phyloP scores from a whole-genome alignment of 2,113 vertebrate species.

The Chelonoidis abingdonii region DNA sequence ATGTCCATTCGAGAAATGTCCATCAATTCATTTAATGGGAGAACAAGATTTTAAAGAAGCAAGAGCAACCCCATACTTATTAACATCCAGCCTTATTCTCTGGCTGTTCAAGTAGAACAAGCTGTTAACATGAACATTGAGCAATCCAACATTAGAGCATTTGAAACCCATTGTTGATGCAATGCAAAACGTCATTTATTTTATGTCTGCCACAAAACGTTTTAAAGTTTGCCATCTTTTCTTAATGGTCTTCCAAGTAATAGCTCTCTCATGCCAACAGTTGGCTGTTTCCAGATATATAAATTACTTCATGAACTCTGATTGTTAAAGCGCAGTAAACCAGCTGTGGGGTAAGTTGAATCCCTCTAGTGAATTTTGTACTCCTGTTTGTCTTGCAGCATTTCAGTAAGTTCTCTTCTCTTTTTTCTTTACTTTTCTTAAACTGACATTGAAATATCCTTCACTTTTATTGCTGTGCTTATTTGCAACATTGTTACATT shows the following conservation, averaged over 20 bases:
- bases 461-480: not conserved
- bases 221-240: conserved; percentile 13
- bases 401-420: fast-evolving
- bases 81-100: conserved; percentile 18
- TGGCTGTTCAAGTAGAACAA: conserved; percentile 48
- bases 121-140: conserved; percentile 24
- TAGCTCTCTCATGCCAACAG: not conserved
- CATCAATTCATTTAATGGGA: not conserved
- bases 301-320: not conserved
- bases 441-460: not conserved
- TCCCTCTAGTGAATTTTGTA: not conserved
- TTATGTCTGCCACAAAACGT: not conserved
- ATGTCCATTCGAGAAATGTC: not conserved
- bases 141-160: conserved; percentile 14
- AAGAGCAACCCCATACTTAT: not conserved
- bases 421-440: not conserved
- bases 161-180: not conserved
- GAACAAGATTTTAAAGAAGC: conserved; percentile 19
- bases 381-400: not conserved
- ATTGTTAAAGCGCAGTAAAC: fast-evolving
- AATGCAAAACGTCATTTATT: conserved; percentile 20
- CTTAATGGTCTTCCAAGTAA: conserved; percentile 5
- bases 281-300: not conserved
- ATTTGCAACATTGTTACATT: not conserved
- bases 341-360: not conserved